These are phyloP conservation scores for Spodoptera frugiperda DNA, from an alignment of 1,140 invertebrate species.

Conservation along the genomic window DNA sequence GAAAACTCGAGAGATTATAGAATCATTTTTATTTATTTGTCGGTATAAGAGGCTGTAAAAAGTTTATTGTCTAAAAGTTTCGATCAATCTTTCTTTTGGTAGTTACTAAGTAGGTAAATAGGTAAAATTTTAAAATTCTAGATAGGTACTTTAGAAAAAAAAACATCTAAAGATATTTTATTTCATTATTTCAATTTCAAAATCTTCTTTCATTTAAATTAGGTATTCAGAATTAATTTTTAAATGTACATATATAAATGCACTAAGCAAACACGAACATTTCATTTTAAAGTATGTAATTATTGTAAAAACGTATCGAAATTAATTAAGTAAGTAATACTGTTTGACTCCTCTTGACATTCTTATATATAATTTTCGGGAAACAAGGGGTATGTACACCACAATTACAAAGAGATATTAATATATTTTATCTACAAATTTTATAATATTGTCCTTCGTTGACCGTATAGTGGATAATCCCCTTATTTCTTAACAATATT, in stretches of 20 bases:
- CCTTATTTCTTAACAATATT: slow-evolving; percentile 41
- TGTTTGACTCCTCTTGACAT: slow-evolving; percentile 77
- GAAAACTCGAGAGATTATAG: slow-evolving; percentile 72
- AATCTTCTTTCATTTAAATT: slow-evolving; percentile 26
- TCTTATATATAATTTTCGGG: slow-evolving; percentile 57
- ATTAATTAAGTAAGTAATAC: slow-evolving; percentile 83
- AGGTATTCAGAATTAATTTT: slow-evolving; percentile 48
- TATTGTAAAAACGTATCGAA: slow-evolving; percentile 78
- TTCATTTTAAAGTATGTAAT: slow-evolving; percentile 55
- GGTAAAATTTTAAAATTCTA: slow-evolving; percentile 63
- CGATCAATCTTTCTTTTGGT: slow-evolving; percentile 76
- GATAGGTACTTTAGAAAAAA: slow-evolving; percentile 63
- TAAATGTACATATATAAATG: slow-evolving; percentile 60
- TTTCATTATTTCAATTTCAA: slow-evolving; percentile 43
- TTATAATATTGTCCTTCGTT: slow-evolving; percentile 32
- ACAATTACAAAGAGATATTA: slow-evolving; percentile 5
- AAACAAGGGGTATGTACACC: slow-evolving; percentile 42
- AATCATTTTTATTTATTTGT: slow-evolving; percentile 83
- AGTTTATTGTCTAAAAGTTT: slow-evolving; percentile 85
- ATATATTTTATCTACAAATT: slow-evolving; percentile 42
- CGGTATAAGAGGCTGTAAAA: slow-evolving; percentile 84
- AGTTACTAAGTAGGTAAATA: slow-evolving; percentile 65
- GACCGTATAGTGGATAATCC: slow-evolving; percentile 13
- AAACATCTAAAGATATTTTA: slow-evolving; percentile 54
- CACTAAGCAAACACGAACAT: slow-evolving; percentile 62